Conservation (phyloP, 2,113 vertebrate species). For the Mastomys coucha region DNA sequence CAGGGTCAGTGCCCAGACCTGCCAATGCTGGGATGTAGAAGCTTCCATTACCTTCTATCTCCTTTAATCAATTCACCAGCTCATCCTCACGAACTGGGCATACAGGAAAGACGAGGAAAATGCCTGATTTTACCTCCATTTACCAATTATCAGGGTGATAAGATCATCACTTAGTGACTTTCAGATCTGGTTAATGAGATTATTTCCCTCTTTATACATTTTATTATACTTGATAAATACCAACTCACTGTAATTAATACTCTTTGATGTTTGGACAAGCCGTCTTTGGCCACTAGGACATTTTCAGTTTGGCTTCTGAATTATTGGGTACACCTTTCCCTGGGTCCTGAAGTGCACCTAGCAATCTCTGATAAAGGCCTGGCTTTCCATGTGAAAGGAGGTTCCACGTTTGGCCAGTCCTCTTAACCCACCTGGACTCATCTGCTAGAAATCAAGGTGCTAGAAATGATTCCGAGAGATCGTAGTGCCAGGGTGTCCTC, state of each 20-base stretch:
- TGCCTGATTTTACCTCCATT: neutral
- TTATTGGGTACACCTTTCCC: neutral
- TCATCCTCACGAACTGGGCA: neutral
- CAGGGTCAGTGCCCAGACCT: neutral
- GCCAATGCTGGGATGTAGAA: neutral
- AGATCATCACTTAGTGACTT: neutral
- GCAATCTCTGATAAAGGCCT: neutral
- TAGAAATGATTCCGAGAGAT: conserved; percentile 1
- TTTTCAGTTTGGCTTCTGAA: conserved; percentile 42
- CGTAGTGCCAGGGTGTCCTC: neutral
- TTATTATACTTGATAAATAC: neutral
- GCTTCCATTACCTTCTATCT: neutral
- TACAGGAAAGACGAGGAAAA: neutral
- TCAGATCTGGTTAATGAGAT: neutral
- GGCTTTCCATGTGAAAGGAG: neutral
- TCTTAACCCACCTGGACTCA: neutral
- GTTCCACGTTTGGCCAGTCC: neutral
- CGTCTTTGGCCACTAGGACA: neutral
- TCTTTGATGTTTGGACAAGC: neutral
- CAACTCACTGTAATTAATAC: neutral
- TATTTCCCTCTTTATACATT: neutral
- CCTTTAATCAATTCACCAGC: neutral
- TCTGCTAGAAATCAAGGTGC: too few relatives aligned
- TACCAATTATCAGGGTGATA: neutral
- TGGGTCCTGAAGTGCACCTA: neutral